These are phyloP conservation scores for Machimus atricapillus DNA, from an alignment of 2,888 invertebrate genomes.

Conservation along the genomic window DNA sequence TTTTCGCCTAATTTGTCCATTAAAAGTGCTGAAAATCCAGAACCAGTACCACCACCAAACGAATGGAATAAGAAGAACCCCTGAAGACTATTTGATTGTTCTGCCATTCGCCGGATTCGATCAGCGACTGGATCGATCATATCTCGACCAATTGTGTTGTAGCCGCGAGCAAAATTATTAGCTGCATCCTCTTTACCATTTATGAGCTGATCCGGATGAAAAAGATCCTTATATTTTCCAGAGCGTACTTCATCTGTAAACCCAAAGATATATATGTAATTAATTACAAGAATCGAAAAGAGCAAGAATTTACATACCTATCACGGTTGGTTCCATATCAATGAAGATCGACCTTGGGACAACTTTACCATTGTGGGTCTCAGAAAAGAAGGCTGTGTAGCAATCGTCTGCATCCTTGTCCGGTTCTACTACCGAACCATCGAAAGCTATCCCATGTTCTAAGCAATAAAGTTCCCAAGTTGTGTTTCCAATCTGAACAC, in stretches of 20 bases:
- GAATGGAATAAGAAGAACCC: constrained; percentile 92
- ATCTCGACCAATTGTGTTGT: constrained; percentile 85
- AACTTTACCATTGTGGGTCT: constrained; percentile 83
- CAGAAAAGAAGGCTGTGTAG: constrained; percentile 77
- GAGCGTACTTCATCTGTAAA: constrained; percentile 65
- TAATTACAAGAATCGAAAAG: background rate
- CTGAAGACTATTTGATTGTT: constrained; percentile 80
- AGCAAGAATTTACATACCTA: constrained; percentile 65
- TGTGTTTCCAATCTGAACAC: constrained; percentile 80
- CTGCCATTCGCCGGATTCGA: constrained; percentile 76
- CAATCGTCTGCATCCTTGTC: constrained; percentile 62
- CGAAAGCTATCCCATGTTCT: constrained; percentile 78
- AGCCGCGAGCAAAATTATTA: constrained; percentile 86
- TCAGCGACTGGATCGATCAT: constrained; percentile 77
- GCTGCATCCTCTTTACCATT: constrained; percentile 90
- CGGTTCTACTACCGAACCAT: constrained; percentile 66
- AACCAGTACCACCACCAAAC: constrained; percentile 83
- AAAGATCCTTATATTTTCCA: constrained; percentile 77
- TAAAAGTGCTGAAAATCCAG: constrained; percentile 82
- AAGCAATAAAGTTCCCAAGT: constrained; percentile 83
- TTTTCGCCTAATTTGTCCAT: constrained; percentile 84
- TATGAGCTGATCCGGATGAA: constrained; percentile 83
- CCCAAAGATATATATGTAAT: constrained; percentile 23
- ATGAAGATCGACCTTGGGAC: constrained; percentile 87
- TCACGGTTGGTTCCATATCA: constrained; percentile 88